Evolutionary conservation across 1,140 invertebrate species (phyloP), one percentile per base, ranked within the genome.

Genomic region (Penaeus japonicus): DNA sequence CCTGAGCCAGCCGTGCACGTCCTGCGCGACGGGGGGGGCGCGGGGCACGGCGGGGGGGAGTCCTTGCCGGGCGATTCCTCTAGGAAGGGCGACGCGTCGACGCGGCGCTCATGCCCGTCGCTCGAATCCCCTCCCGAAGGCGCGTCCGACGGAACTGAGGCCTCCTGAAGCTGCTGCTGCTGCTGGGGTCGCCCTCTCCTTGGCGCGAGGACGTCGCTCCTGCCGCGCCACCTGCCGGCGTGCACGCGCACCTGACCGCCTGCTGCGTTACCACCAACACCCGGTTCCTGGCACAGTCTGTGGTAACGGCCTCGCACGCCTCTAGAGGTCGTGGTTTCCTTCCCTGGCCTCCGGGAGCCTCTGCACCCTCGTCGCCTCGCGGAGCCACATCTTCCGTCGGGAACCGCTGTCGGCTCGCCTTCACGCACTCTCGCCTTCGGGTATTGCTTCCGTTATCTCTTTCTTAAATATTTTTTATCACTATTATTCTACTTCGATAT

Each of bases 221-320:
- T 27, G 53, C 75, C 24, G 27, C 75, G 47, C 35, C n/a, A 39
- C 77, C 77, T 79, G 17, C 77, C 30, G 15, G 47, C 30, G 57
- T 32, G 55, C 39, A 47, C 39, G 39, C 12, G 39, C 39, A 47
- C 39, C 27, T 80, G 32, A 22, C 75, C 77, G 15, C 77, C 85
- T 18, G 30, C 75, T 73, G 77, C 78, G 39, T 70, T 70, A 62
- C 77, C 85, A 70, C 85, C 85, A 55, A 62, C 85, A 65, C 85
- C 85, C 59, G 85, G 62, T n/a, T 87, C 85, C 59, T 87, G 85
- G 77, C 85, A 87, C 30, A 87, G 85, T 80, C 79, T 87, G 77
- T 87, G 85, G 85, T 87, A 87, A 80, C 85, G 85, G 39, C 85
- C 85, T 22, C 77, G 39, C n/a, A n/a, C 59, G 7, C 32, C 59